These are phyloP conservation scores for Urocyon cinereoargenteus DNA, from an alignment of 2,797 vertebrate genomes.

Conservation along the genomic window DNA sequence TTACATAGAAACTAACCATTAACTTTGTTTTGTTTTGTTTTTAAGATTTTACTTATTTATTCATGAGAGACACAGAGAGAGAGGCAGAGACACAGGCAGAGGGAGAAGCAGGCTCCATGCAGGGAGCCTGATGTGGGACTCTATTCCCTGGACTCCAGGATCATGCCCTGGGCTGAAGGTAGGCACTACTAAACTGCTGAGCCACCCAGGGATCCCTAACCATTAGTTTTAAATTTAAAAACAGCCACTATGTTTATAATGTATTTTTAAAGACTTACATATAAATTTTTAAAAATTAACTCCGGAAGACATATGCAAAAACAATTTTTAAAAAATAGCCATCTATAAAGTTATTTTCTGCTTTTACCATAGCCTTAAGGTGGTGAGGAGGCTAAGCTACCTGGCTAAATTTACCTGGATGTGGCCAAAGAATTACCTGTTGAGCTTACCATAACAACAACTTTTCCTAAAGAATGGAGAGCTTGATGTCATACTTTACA, in stretches of 20 bases:
- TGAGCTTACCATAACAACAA: neutral
- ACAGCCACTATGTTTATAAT: neutral
- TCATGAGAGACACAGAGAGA: no score
- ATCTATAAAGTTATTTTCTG: neutral
- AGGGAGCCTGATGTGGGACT: no score
- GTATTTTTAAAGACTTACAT: neutral
- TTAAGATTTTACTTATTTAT: no score
- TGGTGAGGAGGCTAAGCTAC: neutral
- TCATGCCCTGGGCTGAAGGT: no score
- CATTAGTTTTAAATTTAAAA: neutral
- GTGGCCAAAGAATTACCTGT: neutral
- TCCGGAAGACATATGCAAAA: neutral
- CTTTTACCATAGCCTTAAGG: neutral
- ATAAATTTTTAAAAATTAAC: neutral
- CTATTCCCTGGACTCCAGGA: no score
- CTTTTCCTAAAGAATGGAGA: neutral
- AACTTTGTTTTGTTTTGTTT: no score
- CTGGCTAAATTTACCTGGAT: neutral
- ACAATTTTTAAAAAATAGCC: neutral
- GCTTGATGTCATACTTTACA: neutral
- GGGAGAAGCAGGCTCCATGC: no score
- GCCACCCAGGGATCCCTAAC: no score
- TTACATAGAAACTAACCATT: neutral
- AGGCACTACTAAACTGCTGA: no score
- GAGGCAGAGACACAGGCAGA: no score